A percentile compares a stretch with the other conserved stretches of the same genome.
phyloP scores from a whole-genome alignment of 92 coral and sea anemone genomes.

The Porites rus region DNA sequence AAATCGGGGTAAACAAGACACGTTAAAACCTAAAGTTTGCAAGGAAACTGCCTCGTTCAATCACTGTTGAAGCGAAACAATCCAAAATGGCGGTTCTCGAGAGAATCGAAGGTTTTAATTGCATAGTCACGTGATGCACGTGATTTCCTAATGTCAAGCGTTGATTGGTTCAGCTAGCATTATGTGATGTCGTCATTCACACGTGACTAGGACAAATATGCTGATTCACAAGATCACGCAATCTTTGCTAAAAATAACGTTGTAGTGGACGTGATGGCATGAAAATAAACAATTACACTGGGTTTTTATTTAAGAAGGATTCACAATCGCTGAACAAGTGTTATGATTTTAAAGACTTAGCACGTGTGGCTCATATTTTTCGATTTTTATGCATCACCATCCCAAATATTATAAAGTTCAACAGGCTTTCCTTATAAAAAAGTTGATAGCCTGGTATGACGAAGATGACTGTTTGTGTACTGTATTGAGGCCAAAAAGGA shows the following conservation, averaged over 20 bases:
- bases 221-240: not conserved
- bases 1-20: slow-evolving; percentile 13
- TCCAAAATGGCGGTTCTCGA: slow-evolving; percentile 40
- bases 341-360: no score
- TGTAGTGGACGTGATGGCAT: not conserved
- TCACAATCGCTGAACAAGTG: no score
- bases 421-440: no score
- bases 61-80: slow-evolving; percentile 99
- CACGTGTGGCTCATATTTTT: no score
- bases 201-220: slow-evolving; percentile 7
- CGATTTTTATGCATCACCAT: no score
- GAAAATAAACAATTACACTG: no score
- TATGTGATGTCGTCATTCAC: slow-evolving; percentile 14
- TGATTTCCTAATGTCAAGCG: not conserved
- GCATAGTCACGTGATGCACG: slow-evolving; percentile 24
- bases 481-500: no score
- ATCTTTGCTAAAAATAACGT: not conserved
- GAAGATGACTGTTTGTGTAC: no score
- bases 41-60: slow-evolving; percentile 85
- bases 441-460: no score
- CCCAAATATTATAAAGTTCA: no score
- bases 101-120: not conserved
- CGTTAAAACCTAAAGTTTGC: slow-evolving; percentile 6
- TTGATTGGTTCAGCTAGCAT: slow-evolving; percentile 28
- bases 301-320: no score